phyloP scores from a whole-genome alignment of 1,140 invertebrate genomes.

The Ostrea edulis region DNA sequence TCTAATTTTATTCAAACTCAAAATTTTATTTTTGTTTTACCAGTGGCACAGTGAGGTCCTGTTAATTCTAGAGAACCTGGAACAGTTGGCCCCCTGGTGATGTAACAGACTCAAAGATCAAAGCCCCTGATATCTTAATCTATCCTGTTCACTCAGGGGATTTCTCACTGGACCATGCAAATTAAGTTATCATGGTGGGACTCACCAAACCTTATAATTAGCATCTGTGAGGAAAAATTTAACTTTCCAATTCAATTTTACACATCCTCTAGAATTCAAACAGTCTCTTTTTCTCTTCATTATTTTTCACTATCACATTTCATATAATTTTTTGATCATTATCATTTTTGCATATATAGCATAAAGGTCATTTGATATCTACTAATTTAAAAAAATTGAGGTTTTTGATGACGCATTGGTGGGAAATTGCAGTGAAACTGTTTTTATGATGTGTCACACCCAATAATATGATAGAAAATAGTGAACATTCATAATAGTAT shows the following conservation, averaged over 20 bases:
- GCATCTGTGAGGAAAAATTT: slow-evolving; percentile 14
- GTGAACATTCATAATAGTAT: background rate
- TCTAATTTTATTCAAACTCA: background rate
- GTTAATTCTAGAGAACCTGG: background rate
- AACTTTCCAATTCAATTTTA: background rate
- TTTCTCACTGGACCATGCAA: background rate
- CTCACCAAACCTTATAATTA: background rate
- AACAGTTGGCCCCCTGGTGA: slow-evolving; percentile 8
- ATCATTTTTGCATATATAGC: too few relatives aligned
- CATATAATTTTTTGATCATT: too few relatives aligned
- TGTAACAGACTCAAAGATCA: slow-evolving; percentile 22
- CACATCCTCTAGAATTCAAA: background rate
- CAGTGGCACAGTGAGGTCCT: background rate
- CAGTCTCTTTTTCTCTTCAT: too few relatives aligned
- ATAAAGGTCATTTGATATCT: too few relatives aligned
- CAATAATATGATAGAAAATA: background rate
- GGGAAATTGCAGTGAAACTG: background rate
- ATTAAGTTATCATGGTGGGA: background rate
- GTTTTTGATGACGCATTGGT: background rate
- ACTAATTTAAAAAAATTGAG: too few relatives aligned
- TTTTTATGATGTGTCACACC: slow-evolving; percentile 11
- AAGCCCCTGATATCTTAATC: background rate
- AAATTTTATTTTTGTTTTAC: slow-evolving; percentile 16
- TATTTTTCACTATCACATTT: too few relatives aligned
- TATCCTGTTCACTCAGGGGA: background rate